These are phyloP conservation scores for Metaphire vulgaris DNA, from an alignment of 1,140 invertebrate genomes.

Conservation along the genomic window DNA sequence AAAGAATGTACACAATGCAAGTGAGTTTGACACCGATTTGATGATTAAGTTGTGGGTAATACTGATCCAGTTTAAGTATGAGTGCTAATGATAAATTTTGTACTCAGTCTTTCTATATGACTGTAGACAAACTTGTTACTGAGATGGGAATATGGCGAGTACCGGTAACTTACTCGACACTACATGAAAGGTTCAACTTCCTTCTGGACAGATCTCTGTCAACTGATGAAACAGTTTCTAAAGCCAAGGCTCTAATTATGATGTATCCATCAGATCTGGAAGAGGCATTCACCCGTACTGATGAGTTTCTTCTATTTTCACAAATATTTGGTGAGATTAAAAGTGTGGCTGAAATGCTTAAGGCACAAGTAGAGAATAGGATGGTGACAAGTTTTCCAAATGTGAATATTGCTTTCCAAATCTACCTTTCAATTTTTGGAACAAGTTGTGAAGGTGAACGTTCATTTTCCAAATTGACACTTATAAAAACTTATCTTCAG, in stretches of 20 bases:
- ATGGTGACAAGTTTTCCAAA: conserved; percentile 23
- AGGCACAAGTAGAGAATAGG: conserved; percentile 18
- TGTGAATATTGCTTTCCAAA: conserved; percentile 23
- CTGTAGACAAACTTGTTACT: conserved; percentile 15
- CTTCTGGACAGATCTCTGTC: conserved; percentile 25
- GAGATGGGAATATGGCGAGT: conserved; percentile 19
- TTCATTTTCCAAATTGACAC: conserved; percentile 19
- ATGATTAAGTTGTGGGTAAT: conserved; percentile 19
- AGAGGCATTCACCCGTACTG: conserved; percentile 23
- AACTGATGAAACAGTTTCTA: conserved; percentile 21
- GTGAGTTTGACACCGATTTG: conserved; percentile 13
- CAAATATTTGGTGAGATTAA: conserved; percentile 12
- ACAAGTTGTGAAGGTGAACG: conserved; percentile 20
- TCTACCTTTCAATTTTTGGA: conserved; percentile 25
- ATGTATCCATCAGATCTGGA: conserved; percentile 21
- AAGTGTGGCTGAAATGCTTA: conserved; percentile 16
- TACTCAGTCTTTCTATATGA: conserved; percentile 19
- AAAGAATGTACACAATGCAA: conserved; percentile 24
- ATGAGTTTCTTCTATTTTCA: conserved; percentile 22
- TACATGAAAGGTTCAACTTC: conserved; percentile 21
- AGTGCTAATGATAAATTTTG: conserved; percentile 11
- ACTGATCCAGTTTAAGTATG: conserved; percentile 7
- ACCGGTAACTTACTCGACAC: conserved; percentile 14
- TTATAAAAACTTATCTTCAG: conserved; percentile 21
- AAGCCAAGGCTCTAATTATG: conserved; percentile 13